These are phyloP conservation scores for Symphodus melops DNA, from an alignment of 2,113 vertebrate genomes.

Conservation along the genomic window DNA sequence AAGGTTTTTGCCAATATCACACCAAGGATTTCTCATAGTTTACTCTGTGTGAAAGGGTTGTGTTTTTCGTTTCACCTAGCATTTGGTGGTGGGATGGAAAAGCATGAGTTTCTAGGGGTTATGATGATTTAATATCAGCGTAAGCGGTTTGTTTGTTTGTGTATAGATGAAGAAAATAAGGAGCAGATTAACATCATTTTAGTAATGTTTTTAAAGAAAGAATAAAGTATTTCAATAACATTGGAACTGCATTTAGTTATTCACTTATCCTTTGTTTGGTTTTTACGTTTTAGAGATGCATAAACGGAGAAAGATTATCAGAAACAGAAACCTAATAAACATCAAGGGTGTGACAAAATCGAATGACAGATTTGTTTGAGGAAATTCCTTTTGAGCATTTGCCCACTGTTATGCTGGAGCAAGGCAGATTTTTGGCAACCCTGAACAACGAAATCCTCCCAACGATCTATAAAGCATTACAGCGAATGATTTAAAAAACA, in stretches of 20 bases:
- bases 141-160: slow-evolving; percentile 1
- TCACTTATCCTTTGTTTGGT: too few species aligned
- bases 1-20: neutral
- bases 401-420: neutral
- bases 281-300: neutral
- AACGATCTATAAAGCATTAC: neutral
- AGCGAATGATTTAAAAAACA: slow-evolving; percentile 6
- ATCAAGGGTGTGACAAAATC: neutral
- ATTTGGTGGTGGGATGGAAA: neutral
- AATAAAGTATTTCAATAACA: too few species aligned
- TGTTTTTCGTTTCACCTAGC: slow-evolving; percentile 11
- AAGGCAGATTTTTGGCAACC: too few species aligned
- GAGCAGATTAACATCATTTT: neutral
- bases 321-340: too few species aligned
- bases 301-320: neutral
- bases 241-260: too few species aligned
- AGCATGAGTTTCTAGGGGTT: slow-evolving; percentile 3
- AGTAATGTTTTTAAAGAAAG: neutral
- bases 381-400: neutral
- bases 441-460: neutral
- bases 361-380: neutral
- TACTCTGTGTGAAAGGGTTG: neutral
- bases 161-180: slow-evolving; percentile 30
- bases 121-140: slow-evolving; percentile 10
- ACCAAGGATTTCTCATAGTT: neutral